Conservation (phyloP, 1,140 invertebrate species). For the Zaprionus nigranus region DNA sequence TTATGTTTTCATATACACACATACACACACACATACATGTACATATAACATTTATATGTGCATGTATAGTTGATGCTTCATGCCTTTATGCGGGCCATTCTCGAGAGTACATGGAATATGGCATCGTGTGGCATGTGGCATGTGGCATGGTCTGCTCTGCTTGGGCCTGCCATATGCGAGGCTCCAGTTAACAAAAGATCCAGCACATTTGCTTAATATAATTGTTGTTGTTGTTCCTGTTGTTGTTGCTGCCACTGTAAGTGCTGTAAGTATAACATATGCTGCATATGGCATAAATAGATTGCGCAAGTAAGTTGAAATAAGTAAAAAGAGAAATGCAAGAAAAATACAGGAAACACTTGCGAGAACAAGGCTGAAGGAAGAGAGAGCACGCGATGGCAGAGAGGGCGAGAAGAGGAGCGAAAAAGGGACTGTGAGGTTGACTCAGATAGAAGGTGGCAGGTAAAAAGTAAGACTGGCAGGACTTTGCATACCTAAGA, state of each 20-base stretch:
- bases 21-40: not conserved
- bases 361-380: slow-evolving; percentile 58
- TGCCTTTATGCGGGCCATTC: slow-evolving; percentile 4
- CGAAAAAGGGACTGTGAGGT: not conserved
- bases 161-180: slow-evolving; percentile 21
- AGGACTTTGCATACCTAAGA: slow-evolving; percentile 9
- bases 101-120: slow-evolving; percentile 3
- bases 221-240: slow-evolving; percentile 41
- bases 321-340: slow-evolving; percentile 35
- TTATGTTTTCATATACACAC: slow-evolving; percentile 14
- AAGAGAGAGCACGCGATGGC: not conserved
- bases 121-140: not conserved
- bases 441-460: not conserved
- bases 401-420: not conserved
- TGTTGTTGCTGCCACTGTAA: slow-evolving; percentile 41
- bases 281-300: slow-evolving; percentile 58
- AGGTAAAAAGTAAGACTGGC: not conserved
- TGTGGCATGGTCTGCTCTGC: slow-evolving; percentile 1
- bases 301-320: slow-evolving; percentile 64
- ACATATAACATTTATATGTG: not conserved
- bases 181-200: slow-evolving; percentile 58
- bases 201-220: slow-evolving; percentile 56
- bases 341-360: slow-evolving; percentile 57
- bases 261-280: slow-evolving; percentile 57
- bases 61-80: slow-evolving; percentile 1